These are phyloP conservation scores for Plagodis dolabraria DNA, from an alignment of 2,888 invertebrate species.

Conservation along the genomic window DNA sequence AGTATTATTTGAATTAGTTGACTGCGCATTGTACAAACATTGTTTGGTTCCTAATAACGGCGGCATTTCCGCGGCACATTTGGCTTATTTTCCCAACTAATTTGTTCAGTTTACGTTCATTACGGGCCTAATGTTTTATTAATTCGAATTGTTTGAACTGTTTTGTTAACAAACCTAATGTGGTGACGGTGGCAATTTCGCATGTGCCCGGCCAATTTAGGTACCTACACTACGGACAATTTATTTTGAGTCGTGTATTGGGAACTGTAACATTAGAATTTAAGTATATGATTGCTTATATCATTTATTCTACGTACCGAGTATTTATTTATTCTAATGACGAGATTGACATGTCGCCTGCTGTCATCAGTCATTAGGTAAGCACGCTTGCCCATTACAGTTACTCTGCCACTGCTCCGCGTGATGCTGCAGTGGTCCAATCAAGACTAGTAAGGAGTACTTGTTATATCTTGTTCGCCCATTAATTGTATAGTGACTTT, in stretches of 20 bases:
- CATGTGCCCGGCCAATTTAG: slow-evolving; percentile 12
- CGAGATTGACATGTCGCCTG: too few species aligned
- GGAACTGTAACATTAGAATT: neutral
- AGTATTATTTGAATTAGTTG: slow-evolving; percentile 3
- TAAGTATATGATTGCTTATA: too few species aligned
- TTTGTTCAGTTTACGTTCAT: slow-evolving; percentile 32
- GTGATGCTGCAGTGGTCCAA: too few species aligned
- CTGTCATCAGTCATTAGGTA: too few species aligned
- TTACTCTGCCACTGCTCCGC: too few species aligned
- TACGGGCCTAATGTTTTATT: slow-evolving; percentile 38
- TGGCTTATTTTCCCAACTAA: slow-evolving; percentile 36
- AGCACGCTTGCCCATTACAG: too few species aligned
- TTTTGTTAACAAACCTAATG: slow-evolving; percentile 34
- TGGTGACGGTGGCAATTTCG: slow-evolving; percentile 26
- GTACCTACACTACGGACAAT: neutral
- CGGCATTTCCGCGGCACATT: slow-evolving; percentile 17
- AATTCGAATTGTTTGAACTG: slow-evolving; percentile 35
- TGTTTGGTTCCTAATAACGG: slow-evolving; percentile 27
- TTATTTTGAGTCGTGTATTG: neutral
- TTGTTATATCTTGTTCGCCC: too few species aligned
- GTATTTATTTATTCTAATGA: too few species aligned
- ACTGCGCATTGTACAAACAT: slow-evolving; percentile 14
- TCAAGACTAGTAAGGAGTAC: too few species aligned
- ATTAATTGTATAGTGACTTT: too few species aligned
- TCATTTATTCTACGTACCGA: too few species aligned